Base-by-base conservation (phyloP, 1,140 invertebrate species). In the Drosophila littoralis region DNA sequence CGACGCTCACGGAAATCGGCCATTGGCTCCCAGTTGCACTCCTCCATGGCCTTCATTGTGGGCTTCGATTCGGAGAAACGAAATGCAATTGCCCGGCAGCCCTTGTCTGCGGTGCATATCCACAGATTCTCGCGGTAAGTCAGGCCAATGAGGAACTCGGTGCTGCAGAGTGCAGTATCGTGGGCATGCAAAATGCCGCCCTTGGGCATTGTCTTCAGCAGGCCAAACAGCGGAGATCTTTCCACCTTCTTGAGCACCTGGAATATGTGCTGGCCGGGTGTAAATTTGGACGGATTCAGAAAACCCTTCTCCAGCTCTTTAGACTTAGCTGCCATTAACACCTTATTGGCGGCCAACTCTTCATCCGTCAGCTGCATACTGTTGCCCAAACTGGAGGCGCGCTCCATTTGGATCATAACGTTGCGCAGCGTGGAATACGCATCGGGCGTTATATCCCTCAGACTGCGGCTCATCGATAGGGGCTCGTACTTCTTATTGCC, bases 121-220 rank as follows among this genome's bases (percentile, higher is more conserved):
- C 84, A 90, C 7, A 89, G 59, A 51, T 90, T 35, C 17, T 84
- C 35, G 0, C 81, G 81, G 32, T 77, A 79, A 1, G 84, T 90
- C 2, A 90, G 48, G 4, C 46, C 9, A 0, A 89, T 68, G 0
- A 90, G 60, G 84, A 94, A 97, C 43, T 96, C 94, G 0, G 93
- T 90, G 13, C 94, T 94, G 3, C 94, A 93, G 0, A 96, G 92
- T 0, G 95, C 94, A 28, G 94, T 94, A 61, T 96, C 95, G 72
- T 97, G 96, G 0, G 94, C 93, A 86, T 97, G 96, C 0, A 97
- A 92, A 0, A 94, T 94, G 0, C 94, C 95, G 10, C 96, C 96
- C 93, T 96, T 95, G 1, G 96, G 95, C 93, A 96, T 94, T n/a
- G 92, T 92, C 71, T 93, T 92, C 8, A 97, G 94, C 6, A 97